Conservation (phyloP, 1,140 invertebrate genomes). For the Tetragonula clypearis region DNA sequence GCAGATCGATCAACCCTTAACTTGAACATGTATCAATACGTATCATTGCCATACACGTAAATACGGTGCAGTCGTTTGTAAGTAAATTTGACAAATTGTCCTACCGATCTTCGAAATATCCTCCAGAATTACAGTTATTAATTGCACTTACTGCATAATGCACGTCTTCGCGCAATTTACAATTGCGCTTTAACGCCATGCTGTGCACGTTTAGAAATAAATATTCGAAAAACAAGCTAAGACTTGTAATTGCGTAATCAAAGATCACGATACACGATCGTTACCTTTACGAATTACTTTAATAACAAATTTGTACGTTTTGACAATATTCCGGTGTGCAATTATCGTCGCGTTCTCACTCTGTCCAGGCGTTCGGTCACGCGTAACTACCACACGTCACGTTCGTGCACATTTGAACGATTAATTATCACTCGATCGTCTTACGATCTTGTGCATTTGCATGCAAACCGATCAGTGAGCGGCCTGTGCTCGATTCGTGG, state of each 20-base stretch:
- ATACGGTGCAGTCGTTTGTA: conserved; percentile 7
- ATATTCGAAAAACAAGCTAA: background rate
- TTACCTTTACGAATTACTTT: background rate
- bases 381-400: conserved; percentile 17
- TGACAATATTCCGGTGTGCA: background rate
- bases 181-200: background rate
- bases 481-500: background rate
- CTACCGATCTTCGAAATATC: background rate
- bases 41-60: conserved; percentile 16
- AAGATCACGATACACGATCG: background rate
- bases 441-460: conserved; percentile 29
- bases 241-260: background rate
- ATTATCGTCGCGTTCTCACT: background rate
- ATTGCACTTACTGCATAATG: background rate
- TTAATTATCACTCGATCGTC: conserved; percentile 42
- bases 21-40: conserved; percentile 37
- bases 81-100: conserved; percentile 24
- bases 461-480: conserved; percentile 12
- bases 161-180: background rate
- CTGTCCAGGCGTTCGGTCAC: background rate
- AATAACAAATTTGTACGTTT: background rate
- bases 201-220: background rate
- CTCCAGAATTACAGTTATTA: background rate
- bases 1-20: conserved; percentile 46
- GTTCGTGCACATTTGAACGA: conserved; percentile 11